Base-by-base conservation (phyloP, 2,113 vertebrate genomes). In the Oryzias melastigma region DNA sequence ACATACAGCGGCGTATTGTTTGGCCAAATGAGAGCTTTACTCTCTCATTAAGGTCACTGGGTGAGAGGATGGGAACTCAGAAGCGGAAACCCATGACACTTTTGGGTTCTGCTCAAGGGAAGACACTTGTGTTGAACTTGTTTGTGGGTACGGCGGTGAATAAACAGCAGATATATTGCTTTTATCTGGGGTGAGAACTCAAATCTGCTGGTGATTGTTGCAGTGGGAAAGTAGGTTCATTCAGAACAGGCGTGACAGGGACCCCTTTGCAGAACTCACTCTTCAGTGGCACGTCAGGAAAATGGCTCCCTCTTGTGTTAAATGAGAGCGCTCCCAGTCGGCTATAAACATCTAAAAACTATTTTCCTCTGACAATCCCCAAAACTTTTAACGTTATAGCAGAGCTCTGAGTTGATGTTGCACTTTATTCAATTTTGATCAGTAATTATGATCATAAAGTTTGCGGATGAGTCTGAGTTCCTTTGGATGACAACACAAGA, bases 371-470 rank as follows among this genome's bases (percentile, higher is more conserved):
- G 57, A 79, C 51, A 51, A 54, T 74, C 61, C 68, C 73, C 62
- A 52, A 61, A 78, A 72, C 72, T 68, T 71, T 82, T 68, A 57
- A 57, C 74, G 85, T 85, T 80, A 88, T 81, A 71, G 75, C 76
- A 43, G 2, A 82, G 68, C 66, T 81, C 58, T 19, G 52, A 77
- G 74, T 78, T 86, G 72, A 80, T 84, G 85, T 76, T 82, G 73
- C 73, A 83, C 84, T 87, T 89, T 82, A 71, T 88, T 89, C 80
- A 71, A 88, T 87, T 87, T 77, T 87, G 77, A 88, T 85, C 82
- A 88, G 83, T 88, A 84, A 84, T 89, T 89, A 84, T 79, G 75
- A 88, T 83, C 82, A 81, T 88, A 88, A 90, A 87, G 85, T 86
- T 83, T 74, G 84, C 60, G 82, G 81, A 87, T 86, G 53, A 82